Conservation (phyloP, 2,797 vertebrate species). For the Sebastolobus altivelis region DNA sequence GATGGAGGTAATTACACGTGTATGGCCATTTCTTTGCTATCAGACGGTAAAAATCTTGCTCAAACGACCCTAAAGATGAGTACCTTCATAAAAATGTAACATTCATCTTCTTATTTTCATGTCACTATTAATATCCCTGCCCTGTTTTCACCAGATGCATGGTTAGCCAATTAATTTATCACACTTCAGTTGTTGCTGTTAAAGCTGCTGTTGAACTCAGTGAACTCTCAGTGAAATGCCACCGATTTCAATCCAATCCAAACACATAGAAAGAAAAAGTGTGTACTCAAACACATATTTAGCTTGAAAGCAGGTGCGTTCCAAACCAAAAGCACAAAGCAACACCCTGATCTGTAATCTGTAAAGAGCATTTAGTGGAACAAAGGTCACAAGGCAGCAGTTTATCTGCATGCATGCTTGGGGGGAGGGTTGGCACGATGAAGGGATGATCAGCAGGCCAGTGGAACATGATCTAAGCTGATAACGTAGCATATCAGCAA, state of each 20-base stretch:
- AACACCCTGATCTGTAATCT: conserved; percentile 38
- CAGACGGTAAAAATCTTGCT: not conserved
- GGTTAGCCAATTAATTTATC: not conserved
- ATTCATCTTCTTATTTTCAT: not conserved
- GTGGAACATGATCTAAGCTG: not conserved
- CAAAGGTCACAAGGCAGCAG: conserved; percentile 41
- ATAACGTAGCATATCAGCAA: conserved; percentile 5
- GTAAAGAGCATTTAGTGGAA: conserved; percentile 32
- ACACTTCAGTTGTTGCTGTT: conserved; percentile 6
- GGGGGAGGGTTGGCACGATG: conserved; percentile 8
- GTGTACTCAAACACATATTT: not conserved
- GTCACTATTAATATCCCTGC: not conserved
- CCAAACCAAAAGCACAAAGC: conserved; percentile 4
- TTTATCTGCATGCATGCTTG: conserved; percentile 14
- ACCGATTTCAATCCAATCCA: not conserved
- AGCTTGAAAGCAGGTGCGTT: conserved; percentile 1
- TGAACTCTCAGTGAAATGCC: not conserved
- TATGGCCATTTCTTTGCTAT: not conserved
- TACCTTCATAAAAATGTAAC: not conserved
- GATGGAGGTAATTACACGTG: not conserved
- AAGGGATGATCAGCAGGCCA: conserved; percentile 6
- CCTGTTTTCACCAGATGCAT: not conserved
- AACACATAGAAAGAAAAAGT: not conserved
- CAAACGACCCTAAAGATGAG: not conserved
- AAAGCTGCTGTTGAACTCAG: conserved; percentile 10